Conservation (phyloP, 2,888 invertebrate genomes). For the Xestia rhomboidea region DNA sequence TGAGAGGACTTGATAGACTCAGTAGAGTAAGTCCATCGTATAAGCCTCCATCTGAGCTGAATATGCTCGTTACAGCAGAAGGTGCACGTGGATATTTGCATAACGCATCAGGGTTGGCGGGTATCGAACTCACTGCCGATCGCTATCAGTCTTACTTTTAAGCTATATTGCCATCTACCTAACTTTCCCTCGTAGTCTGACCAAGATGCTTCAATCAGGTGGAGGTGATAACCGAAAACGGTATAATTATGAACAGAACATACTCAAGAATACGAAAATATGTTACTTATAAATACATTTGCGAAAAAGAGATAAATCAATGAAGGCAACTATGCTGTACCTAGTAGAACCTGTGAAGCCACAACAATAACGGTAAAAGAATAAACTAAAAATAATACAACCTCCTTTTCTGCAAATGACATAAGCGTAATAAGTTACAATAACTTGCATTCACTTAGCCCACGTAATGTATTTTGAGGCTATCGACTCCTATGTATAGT, state of each 20-base stretch:
- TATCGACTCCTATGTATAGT: slow-evolving; percentile 63
- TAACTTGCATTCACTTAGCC: slow-evolving; percentile 51
- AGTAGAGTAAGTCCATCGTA: background rate
- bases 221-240: background rate
- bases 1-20: background rate
- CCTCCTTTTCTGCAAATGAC: slow-evolving; percentile 18
- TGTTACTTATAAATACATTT: too few species aligned
- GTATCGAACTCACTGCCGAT: background rate
- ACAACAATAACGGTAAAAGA: background rate
- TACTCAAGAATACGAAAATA: background rate
- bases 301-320: background rate
- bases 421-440: slow-evolving; percentile 15
- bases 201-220: background rate
- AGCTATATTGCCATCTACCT: background rate
- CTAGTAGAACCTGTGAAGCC: background rate
- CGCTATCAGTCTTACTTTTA: background rate
- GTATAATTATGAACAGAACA: background rate
- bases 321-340: background rate
- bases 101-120: background rate
- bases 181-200: background rate
- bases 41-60: too few species aligned
- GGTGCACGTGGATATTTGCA: background rate
- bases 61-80: background rate
- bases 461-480: slow-evolving; percentile 67
- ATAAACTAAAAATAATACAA: background rate